A percentile compares a stretch with the other conserved stretches of the same genome.
phyloP scores from a whole-genome alignment of 2,113 vertebrate species.

The Salvator merianae region DNA sequence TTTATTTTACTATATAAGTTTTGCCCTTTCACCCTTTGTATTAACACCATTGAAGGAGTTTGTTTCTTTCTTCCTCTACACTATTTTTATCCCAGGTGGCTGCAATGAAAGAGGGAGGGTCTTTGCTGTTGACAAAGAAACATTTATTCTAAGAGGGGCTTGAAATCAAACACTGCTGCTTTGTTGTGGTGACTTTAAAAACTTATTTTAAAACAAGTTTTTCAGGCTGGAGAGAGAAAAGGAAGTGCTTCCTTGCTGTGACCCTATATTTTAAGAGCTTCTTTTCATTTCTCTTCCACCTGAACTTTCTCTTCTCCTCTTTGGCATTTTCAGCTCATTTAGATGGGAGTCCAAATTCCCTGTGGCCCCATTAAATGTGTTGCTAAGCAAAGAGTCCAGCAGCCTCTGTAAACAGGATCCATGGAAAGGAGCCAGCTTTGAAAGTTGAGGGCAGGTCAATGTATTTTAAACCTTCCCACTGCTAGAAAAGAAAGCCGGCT shows the following conservation, averaged over 20 bases:
- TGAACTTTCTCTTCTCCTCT: slow-evolving; percentile 52
- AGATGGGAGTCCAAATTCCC: slow-evolving; percentile 60
- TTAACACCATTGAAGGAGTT: slow-evolving; percentile 25
- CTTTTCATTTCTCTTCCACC: slow-evolving; percentile 29
- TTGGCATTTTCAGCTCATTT: slow-evolving; percentile 63
- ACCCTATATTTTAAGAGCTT: neutral
- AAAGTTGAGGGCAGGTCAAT: slow-evolving; percentile 55
- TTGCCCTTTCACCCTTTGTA: neutral
- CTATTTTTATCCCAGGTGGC: slow-evolving; percentile 23
- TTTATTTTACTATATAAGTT: slow-evolving; percentile 29
- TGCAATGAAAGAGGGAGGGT: slow-evolving; percentile 38
- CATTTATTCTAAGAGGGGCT: neutral
- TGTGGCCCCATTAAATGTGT: slow-evolving; percentile 55
- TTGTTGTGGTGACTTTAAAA: neutral
- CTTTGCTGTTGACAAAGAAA: neutral
- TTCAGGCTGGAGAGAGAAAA: neutral
- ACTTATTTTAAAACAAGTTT: slow-evolving; percentile 4
- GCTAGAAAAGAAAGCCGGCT: slow-evolving; percentile 54
- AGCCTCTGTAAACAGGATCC: slow-evolving; percentile 53
- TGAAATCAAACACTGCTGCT: neutral
- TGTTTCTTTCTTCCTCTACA: slow-evolving; percentile 47
- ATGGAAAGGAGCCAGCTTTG: slow-evolving; percentile 60
- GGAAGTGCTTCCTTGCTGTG: slow-evolving; percentile 35
- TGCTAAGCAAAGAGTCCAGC: slow-evolving; percentile 68
- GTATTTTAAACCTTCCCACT: slow-evolving; percentile 60